A percentile compares a stretch with the other conserved stretches of the same genome.
These are phyloP conservation scores for Anguilla marmorata DNA, from an alignment of 2,797 vertebrate species.

Conservation along the genomic window DNA sequence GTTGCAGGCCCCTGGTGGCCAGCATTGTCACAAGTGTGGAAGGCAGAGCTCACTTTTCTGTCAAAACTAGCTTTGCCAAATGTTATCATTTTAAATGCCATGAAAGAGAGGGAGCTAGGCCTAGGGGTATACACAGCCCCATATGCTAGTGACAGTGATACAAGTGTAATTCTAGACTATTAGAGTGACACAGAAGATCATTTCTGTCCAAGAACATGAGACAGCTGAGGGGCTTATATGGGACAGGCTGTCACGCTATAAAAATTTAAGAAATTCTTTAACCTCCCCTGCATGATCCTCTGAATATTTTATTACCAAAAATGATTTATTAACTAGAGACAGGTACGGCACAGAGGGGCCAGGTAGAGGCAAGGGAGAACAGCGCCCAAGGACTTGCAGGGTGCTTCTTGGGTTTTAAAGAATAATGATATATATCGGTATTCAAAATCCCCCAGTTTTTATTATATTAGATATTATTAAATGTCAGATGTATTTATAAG, in stretches of 20 bases:
- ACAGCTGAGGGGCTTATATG: constrained; percentile 82
- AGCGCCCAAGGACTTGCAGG: constrained; percentile 61
- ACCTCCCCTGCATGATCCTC: constrained; percentile 86
- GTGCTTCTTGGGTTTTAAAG: constrained; percentile 59
- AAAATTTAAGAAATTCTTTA: constrained; percentile 95
- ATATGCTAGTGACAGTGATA: constrained; percentile 93
- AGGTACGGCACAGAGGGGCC: constrained; percentile 75
- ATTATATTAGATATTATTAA: constrained; percentile 18
- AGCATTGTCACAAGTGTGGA: constrained; percentile 75
- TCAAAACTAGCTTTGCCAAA: constrained; percentile 89
- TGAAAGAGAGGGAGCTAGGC: constrained; percentile 89
- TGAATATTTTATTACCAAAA: constrained; percentile 90
- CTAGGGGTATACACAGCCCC: constrained; percentile 94
- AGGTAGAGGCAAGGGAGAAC: constrained; percentile 68
- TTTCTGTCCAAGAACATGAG: constrained; percentile 81
- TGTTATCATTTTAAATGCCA: constrained; percentile 93
- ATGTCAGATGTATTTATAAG: not conserved
- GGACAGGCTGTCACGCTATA: constrained; percentile 89
- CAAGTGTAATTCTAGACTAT: constrained; percentile 97
- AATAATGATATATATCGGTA: constrained; percentile 24
- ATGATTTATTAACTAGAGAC: constrained; percentile 89
- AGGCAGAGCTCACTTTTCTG: constrained; percentile 82
- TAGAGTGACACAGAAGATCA: constrained; percentile 90
- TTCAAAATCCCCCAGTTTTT: constrained; percentile 15
- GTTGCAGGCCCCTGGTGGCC: constrained; percentile 83